Conservation (phyloP, 2,797 vertebrate species). For the Calcarius lapponicus region DNA sequence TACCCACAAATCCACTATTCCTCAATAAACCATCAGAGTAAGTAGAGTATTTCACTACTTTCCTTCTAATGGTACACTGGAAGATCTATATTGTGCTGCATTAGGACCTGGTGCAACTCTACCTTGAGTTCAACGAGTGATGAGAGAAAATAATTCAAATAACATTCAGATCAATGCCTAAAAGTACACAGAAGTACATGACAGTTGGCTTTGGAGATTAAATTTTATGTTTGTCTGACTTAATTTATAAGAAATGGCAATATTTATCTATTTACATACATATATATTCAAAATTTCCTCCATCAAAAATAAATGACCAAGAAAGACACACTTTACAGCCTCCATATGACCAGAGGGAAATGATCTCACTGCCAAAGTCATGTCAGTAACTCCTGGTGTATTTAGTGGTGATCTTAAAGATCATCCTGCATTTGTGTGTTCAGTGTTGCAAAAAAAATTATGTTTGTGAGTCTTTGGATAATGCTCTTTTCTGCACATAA, state of each 20-base stretch:
- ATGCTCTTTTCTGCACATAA: background rate
- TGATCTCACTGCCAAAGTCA: constrained; percentile 31
- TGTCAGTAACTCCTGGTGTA: background rate
- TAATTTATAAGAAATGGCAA: background rate
- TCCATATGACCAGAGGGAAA: background rate
- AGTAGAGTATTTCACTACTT: background rate
- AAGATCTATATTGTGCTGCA: background rate
- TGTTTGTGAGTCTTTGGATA: background rate
- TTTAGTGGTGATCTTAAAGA: background rate
- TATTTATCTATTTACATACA: background rate
- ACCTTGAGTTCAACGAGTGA: background rate
- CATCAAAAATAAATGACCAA: background rate
- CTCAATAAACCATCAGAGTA: background rate
- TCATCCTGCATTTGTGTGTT: background rate
- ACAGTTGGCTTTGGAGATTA: background rate
- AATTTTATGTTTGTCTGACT: background rate
- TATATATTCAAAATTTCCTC: background rate
- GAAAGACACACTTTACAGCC: background rate
- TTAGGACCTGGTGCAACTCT: background rate
- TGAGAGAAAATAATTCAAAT: background rate
- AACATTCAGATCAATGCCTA: background rate
- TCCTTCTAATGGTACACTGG: background rate
- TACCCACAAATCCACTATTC: background rate
- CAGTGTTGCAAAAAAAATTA: background rate
- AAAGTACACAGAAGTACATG: background rate